A percentile compares a stretch with the other conserved stretches of the same genome.
Conservation (phyloP, 2,888 invertebrate species). For the Crossocerus cetratus region DNA sequence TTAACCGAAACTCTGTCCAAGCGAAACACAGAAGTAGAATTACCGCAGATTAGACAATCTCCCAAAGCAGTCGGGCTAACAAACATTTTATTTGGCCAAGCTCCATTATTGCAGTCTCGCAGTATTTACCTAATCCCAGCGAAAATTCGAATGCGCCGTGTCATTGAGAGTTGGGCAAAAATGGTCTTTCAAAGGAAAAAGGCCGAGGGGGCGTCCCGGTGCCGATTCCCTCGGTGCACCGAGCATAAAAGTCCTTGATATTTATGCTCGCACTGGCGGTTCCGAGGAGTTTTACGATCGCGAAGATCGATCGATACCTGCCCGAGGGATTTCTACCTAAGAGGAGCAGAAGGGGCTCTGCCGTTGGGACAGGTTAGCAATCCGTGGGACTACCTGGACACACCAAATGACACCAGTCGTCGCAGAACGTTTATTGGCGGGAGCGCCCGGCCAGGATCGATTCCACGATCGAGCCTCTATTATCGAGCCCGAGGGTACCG, state of each 20-base stretch:
- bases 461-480: constrained; percentile 34
- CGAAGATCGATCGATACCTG: constrained; percentile 31
- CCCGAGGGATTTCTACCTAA: constrained; percentile 14
- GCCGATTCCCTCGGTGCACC: neutral
- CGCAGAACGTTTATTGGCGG: constrained; percentile 37
- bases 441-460: constrained; percentile 35
- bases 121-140: neutral
- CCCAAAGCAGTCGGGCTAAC: too few relatives aligned
- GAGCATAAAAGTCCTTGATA: neutral
- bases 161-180: neutral
- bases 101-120: neutral
- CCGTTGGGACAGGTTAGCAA: constrained; percentile 49
- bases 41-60: too few relatives aligned
- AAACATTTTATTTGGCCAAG: too few relatives aligned
- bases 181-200: neutral
- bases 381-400: constrained; percentile 48
- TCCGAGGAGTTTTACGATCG: constrained; percentile 13
- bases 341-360: constrained; percentile 18
- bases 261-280: neutral
- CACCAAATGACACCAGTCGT: constrained; percentile 27
- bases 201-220: neutral
- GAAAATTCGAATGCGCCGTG: neutral
- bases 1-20: too few relatives aligned
- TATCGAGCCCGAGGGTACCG: constrained; percentile 23
- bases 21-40: too few relatives aligned